Conservation (phyloP, 2,797 vertebrate genomes). For the Staurois parvus region DNA sequence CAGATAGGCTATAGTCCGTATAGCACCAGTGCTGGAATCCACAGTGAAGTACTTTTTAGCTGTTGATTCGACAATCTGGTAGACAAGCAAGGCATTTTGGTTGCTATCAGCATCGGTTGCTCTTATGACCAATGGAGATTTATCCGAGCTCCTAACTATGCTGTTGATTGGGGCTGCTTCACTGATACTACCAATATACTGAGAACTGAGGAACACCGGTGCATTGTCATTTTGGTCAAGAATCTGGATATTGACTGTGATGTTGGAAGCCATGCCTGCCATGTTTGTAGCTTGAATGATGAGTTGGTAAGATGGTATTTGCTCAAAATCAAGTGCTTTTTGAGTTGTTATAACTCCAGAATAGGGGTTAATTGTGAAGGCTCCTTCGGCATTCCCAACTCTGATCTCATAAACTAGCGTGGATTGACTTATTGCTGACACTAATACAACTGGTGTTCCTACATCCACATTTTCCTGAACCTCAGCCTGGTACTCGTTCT, state of each 20-base stretch:
- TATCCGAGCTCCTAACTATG: conserved; percentile 82
- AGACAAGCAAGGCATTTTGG: conserved; percentile 92
- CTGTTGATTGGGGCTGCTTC: conserved; percentile 92
- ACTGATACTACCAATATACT: conserved; percentile 89
- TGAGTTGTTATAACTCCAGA: conserved; percentile 93
- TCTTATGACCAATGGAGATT: conserved; percentile 89
- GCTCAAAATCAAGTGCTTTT: conserved; percentile 88
- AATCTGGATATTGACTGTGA: conserved; percentile 86
- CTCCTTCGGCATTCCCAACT: conserved; percentile 82
- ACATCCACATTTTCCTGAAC: conserved; percentile 86
- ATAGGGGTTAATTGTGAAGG: conserved; percentile 93
- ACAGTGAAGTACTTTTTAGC: conserved; percentile 94
- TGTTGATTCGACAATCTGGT: conserved; percentile 94
- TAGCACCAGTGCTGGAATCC: conserved; percentile 94
- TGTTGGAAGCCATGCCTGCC: conserved; percentile 94
- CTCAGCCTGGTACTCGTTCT: conserved; percentile 91
- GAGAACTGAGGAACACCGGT: conserved; percentile 88
- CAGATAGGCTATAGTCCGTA: conserved; percentile 91
- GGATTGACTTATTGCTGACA: conserved; percentile 91
- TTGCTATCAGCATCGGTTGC: conserved; percentile 92
- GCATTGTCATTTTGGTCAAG: conserved; percentile 94
- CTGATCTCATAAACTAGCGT: conserved; percentile 92
- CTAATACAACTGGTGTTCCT: conserved; percentile 87
- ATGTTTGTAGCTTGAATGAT: conserved; percentile 91
- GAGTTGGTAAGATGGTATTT: conserved; percentile 80